Percentiles rank a stretch among this genome's conserved stretches.
Evolutionary conservation across 2,888 invertebrate species (phyloP).

Genomic region (Tethea ocularis): DNA sequence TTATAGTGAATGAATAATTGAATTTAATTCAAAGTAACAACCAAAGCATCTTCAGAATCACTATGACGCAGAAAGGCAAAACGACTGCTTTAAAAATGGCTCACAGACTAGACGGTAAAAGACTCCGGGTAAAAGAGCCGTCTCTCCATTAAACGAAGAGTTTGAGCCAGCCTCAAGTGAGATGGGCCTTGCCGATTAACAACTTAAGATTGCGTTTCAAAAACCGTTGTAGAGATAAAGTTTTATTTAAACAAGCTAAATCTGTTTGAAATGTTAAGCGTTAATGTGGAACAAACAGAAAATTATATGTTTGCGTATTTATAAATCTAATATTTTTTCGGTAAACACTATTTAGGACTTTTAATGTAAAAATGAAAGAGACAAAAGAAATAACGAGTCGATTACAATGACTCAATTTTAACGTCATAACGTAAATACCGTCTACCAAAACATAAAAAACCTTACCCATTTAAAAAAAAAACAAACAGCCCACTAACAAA

Average conservation of each 20-base stretch:
- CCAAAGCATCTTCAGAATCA: background rate
- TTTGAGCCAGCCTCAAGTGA: slow-evolving; percentile 32
- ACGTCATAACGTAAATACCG: background rate
- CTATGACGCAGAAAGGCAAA: background rate
- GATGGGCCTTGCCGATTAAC: slow-evolving; percentile 49
- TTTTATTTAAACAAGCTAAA: background rate
- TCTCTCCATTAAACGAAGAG: slow-evolving; percentile 57
- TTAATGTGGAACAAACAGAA: no score
- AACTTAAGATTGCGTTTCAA: slow-evolving; percentile 44
- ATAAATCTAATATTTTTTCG: no score
- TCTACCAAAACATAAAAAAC: background rate
- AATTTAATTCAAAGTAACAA: background rate
- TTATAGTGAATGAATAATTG: background rate
- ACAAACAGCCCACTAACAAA: slow-evolving; percentile 60
- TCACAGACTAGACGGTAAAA: slow-evolving; percentile 19
- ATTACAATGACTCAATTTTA: no score
- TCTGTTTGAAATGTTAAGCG: background rate
- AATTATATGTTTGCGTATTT: no score
- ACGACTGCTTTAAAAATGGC: background rate
- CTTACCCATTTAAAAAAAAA: slow-evolving; percentile 1
- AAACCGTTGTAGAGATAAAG: background rate
- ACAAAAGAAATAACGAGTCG: no score
- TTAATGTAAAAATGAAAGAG: no score
- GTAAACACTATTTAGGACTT: no score
- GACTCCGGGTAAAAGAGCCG: slow-evolving; percentile 41